Conservation (phyloP, 2,888 invertebrate genomes). For the Lithosia quadra region DNA sequence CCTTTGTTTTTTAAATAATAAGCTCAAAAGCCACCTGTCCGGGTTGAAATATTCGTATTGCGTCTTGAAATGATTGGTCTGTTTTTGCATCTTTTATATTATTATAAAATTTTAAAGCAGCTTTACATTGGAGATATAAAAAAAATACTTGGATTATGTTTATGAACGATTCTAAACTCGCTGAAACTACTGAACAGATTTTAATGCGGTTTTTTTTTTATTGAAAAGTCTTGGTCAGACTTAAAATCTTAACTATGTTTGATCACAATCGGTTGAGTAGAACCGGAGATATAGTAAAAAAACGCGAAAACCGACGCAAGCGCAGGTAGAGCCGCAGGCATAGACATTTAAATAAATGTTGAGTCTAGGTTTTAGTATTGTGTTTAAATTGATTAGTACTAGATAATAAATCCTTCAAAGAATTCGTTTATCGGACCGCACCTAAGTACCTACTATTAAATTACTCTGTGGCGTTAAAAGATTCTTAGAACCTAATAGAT, state of each 20-base stretch:
- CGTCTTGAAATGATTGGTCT: slow-evolving; percentile 15
- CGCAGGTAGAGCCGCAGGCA: too few relatives aligned
- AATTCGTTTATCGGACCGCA: neutral
- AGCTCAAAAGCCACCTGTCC: slow-evolving; percentile 51
- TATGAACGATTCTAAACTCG: too few relatives aligned
- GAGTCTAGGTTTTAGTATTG: slow-evolving; percentile 8
- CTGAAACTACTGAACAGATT: too few relatives aligned
- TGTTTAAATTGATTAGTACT: slow-evolving; percentile 5
- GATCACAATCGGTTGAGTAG: too few relatives aligned
- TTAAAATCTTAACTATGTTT: too few relatives aligned
- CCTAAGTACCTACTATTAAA: neutral
- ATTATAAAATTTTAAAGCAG: too few relatives aligned
- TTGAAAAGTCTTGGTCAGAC: too few relatives aligned
- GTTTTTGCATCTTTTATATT: slow-evolving; percentile 16
- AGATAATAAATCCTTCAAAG: neutral
- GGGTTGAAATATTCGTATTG: slow-evolving; percentile 34
- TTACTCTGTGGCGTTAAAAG: neutral
- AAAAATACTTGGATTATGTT: too few relatives aligned
- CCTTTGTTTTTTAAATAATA: slow-evolving; percentile 64
- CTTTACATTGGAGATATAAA: too few relatives aligned
- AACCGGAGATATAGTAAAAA: too few relatives aligned
- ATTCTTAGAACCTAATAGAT: neutral
- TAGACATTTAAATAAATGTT: slow-evolving; percentile 9
- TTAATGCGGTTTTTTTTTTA: too few relatives aligned
- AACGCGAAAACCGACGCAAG: too few relatives aligned